Base-by-base conservation (phyloP, 2,113 vertebrate species). In the Pampusana beccarii region DNA sequence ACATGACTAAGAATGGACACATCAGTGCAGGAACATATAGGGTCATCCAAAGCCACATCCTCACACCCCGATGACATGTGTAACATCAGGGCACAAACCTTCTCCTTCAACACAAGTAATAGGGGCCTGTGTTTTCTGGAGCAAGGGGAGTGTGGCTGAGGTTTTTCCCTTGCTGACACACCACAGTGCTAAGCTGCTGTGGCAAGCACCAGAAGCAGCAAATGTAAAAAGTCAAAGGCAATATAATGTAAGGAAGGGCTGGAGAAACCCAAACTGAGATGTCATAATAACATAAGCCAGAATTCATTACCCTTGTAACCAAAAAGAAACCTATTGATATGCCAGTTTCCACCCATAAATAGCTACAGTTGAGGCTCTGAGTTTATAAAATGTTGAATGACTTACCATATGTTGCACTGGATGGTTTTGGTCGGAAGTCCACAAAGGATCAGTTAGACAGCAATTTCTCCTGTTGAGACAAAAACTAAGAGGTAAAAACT, bases 391-490 rank as follows among this genome's bases (percentile, higher is more conserved):
- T 2, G 1, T 31, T 94, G 83, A 97, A 72, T 23, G 88, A 92
- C 92, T 96, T 96, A 96, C 96, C 96, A 95, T 69, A 50, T 93
- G 93, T 50, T 85, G 92, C 25, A 36, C 83, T 84, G 61, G 80
- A 65, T 62, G 73, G 73, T 90, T 96, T 96, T 79, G 93, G 95
- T 96, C 73, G 36, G 95, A 97, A 93, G 91, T 96, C 88, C 92
- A 86, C 92, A 93, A 60, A 92, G 29, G 40, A 93, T 96, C 80
- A 42, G 61, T 88, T 92, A 84, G 91, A 86, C 96, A 91, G 93
- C 65, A 75, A 75, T 84, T 96, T 81, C 93, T 96, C 92, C 92
- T 96, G 96, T 93, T 95, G 88, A 95, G 91, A 88, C 88, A 95
- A 89, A 96, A 96, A 88, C 66, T n/a, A 89, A 91, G 95, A 93